A percentile compares a stretch with the other conserved stretches of the same genome.
Evolutionary conservation across 2,113 vertebrate genomes (phyloP).

Genomic region (Acanthisitta chloris): DNA sequence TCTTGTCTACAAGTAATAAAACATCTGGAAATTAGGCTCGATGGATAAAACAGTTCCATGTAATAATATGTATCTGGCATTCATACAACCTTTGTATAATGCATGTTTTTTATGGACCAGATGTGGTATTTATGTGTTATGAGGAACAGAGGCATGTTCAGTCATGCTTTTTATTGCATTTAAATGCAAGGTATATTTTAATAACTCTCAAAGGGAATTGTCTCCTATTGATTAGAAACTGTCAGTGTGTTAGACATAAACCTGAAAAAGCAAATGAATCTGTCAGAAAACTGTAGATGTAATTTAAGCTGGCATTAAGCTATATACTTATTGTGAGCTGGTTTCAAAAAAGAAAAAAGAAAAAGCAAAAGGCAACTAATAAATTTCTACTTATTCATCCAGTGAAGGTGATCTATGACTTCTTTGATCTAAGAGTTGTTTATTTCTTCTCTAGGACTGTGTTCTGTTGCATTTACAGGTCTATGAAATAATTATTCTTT

Average conservation of each 20-base stretch:
- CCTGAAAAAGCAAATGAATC: conserved; percentile 68
- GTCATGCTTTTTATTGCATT: conserved; percentile 75
- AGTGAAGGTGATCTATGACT: conserved; percentile 38
- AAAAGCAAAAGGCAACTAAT: conserved; percentile 37
- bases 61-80: conserved; percentile 77
- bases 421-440: conserved; percentile 65
- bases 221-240: conserved; percentile 72
- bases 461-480: conserved; percentile 64
- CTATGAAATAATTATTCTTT: conserved; percentile 66
- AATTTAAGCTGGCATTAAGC: conserved; percentile 70
- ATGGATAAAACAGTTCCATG: conserved; percentile 77
- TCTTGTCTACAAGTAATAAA: conserved; percentile 77
- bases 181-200: conserved; percentile 78
- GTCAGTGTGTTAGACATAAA: conserved; percentile 74
- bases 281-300: conserved; percentile 66
- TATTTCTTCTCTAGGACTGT: conserved; percentile 61
- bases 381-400: conserved; percentile 59
- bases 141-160: conserved; percentile 75
- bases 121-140: conserved; percentile 77
- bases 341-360: background rate
- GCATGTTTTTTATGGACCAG: conserved; percentile 73
- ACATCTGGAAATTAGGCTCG: conserved; percentile 77
- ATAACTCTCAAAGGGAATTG: conserved; percentile 73
- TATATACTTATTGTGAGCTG: conserved; percentile 43
- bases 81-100: conserved; percentile 67